A percentile compares a stretch with the other conserved stretches of the same genome.
phyloP scores from a whole-genome alignment of 2,113 vertebrate species.

The Trogon surrucura region DNA sequence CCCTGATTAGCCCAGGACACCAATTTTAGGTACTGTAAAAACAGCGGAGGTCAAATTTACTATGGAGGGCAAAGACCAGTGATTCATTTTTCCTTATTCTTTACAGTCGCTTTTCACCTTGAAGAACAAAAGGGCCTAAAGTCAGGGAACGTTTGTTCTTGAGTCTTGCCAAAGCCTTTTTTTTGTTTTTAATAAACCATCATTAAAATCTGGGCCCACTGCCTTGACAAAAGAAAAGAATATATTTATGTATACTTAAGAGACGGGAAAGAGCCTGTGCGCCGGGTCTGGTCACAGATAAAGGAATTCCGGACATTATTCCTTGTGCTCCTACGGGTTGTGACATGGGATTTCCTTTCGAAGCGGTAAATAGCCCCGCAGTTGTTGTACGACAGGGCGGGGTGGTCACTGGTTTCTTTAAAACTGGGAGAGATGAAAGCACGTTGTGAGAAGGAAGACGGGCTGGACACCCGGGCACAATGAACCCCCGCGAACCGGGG shows the following conservation, averaged over 20 bases:
- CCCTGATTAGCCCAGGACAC: constrained; percentile 16
- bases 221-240: constrained; percentile 63
- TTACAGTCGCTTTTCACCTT: constrained; percentile 58
- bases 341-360: constrained; percentile 77
- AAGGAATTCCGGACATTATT: constrained; percentile 87
- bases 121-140: constrained; percentile 61
- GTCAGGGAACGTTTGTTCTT: constrained; percentile 55
- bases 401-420: neutral
- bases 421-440: constrained; percentile 9
- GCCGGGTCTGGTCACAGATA: constrained; percentile 66
- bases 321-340: constrained; percentile 67
- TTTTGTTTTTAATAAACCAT: constrained; percentile 31
- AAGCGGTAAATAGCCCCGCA: constrained; percentile 60
- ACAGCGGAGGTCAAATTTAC: constrained; percentile 63
- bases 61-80: constrained; percentile 55
- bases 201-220: constrained; percentile 44
- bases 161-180: constrained; percentile 22
- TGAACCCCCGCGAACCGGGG: neutral
- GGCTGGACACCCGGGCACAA: neutral
- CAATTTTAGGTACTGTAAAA: constrained; percentile 22
- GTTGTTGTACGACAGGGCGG: constrained; percentile 22
- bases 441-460: neutral
- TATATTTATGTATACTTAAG: constrained; percentile 64
- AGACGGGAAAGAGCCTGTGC: constrained; percentile 69
- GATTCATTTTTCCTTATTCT: constrained; percentile 62